Conservation (phyloP, 2,888 invertebrate genomes). For the Agrotis puta region DNA sequence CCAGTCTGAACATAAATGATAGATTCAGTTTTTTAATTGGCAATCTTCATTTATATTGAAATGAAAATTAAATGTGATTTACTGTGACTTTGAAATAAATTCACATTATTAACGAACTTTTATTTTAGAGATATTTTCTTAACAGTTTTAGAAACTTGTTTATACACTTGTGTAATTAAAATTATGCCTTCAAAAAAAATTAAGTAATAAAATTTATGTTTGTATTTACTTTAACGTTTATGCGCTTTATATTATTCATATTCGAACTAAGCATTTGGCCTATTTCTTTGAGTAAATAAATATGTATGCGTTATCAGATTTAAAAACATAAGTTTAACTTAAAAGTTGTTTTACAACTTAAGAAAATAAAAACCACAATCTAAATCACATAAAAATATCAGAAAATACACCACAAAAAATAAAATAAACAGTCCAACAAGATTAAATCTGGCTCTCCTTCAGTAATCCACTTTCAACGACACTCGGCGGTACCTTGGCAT, state of each 20-base stretch:
- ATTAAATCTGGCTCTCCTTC: slow-evolving; percentile 48
- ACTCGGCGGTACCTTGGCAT: slow-evolving; percentile 45
- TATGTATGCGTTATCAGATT: background rate
- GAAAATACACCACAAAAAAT: slow-evolving; percentile 18
- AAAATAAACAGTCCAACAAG: slow-evolving; percentile 40
- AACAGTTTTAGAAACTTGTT: too few relatives aligned
- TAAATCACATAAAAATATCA: background rate
- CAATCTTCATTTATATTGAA: too few relatives aligned
- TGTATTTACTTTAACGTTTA: too few relatives aligned
- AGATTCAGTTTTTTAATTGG: background rate
- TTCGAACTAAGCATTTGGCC: too few relatives aligned
- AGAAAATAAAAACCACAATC: background rate
- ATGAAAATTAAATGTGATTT: background rate
- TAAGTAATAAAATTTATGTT: too few relatives aligned
- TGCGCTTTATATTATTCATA: too few relatives aligned
- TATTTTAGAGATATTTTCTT: too few relatives aligned
- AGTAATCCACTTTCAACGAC: slow-evolving; percentile 38
- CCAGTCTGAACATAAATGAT: background rate
- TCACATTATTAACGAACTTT: too few relatives aligned
- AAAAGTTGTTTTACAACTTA: background rate
- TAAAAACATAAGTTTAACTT: background rate
- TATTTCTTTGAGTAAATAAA: background rate
- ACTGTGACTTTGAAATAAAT: too few relatives aligned
- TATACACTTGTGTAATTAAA: too few relatives aligned
- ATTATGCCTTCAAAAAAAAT: too few relatives aligned